Conservation (phyloP, 2,113 vertebrate species). For the Haemorhous mexicanus region DNA sequence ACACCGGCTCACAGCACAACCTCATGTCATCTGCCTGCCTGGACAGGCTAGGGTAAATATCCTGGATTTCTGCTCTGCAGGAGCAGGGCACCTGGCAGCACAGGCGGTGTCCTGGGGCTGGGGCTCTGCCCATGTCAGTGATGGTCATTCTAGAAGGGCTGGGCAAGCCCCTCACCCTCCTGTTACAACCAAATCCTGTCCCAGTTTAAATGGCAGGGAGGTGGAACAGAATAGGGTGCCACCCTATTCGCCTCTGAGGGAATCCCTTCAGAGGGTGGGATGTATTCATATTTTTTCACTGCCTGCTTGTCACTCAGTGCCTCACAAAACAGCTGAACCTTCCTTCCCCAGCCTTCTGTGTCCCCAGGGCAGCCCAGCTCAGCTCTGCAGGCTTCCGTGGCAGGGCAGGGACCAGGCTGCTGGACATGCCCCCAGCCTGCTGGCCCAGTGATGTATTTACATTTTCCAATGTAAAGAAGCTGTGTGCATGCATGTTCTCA, state of each 20-base stretch:
- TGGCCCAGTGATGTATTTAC: neutral
- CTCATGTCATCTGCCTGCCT: slow-evolving; percentile 82
- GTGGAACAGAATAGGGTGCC: neutral
- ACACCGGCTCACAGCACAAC: slow-evolving; percentile 84
- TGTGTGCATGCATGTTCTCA: accelerated
- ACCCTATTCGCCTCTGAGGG: neutral
- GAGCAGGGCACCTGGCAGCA: neutral
- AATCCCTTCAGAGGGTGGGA: neutral
- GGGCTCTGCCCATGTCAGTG: accelerated
- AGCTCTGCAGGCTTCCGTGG: accelerated
- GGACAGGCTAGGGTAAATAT: slow-evolving; percentile 80
- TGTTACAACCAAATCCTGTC: neutral
- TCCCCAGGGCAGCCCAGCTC: neutral
- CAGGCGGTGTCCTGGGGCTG: neutral
- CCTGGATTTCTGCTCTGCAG: neutral
- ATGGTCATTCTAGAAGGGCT: neutral
- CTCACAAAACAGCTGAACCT: neutral
- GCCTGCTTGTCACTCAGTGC: neutral
- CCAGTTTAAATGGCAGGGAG: neutral
- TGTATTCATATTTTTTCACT: neutral
- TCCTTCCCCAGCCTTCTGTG: too few relatives aligned
- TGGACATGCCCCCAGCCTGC: accelerated
- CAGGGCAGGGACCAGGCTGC: neutral
- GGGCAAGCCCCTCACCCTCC: neutral
- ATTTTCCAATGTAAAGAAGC: neutral